Base-by-base conservation (phyloP, 2,888 invertebrate species). In the Oscheius sp. region DNA sequence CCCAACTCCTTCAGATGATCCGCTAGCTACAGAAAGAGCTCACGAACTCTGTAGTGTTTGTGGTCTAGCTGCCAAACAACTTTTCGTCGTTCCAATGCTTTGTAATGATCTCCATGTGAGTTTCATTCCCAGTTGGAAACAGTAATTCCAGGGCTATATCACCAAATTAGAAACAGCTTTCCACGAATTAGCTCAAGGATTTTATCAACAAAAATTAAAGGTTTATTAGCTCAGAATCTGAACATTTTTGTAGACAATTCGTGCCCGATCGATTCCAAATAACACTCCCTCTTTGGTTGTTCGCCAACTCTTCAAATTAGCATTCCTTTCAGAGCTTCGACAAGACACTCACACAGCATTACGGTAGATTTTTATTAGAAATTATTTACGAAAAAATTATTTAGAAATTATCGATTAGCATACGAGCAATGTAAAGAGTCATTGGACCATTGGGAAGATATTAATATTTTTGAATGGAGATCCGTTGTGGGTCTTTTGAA, bases 241-340 rank as follows among this genome's bases (percentile, higher is more conserved):
- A 25, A 15, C 25, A 15, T 61, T 6, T 58, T 20, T 48, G n/a
- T 48, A 93, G 71, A 70, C 74, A 1, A 82, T 85, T 29, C 74
- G 86, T 1, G 73, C 81, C 4, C 67, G 84, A 6, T 72, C 72
- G 15, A 82, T 86, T 65, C 85, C 84, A 5, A 82, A 85, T 55
- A 84, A 83, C 64, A 74, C 82, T 27, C 83, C 88, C 84, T 92
- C 93, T 82, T 90, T 98, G 64, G 93, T 93, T 89, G 94, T 97
- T 29, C 89, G 98, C 34, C 96, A 97, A 89, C 94, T 96, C 86
- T 96, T 96, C 87, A 99, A 98, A 89, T 91, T 96, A 87, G 98
- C 93, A 0, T 96, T 95, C 89, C 91, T 95, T 64, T 93, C 93
- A 85, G 98, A 98, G 89, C 88, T 98, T 74, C 92, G 93, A 82